Percentiles rank a stretch among this genome's conserved stretches.
These are phyloP conservation scores for Drosophila novamexicana DNA, from an alignment of 1,140 invertebrate species.

Conservation along the genomic window DNA sequence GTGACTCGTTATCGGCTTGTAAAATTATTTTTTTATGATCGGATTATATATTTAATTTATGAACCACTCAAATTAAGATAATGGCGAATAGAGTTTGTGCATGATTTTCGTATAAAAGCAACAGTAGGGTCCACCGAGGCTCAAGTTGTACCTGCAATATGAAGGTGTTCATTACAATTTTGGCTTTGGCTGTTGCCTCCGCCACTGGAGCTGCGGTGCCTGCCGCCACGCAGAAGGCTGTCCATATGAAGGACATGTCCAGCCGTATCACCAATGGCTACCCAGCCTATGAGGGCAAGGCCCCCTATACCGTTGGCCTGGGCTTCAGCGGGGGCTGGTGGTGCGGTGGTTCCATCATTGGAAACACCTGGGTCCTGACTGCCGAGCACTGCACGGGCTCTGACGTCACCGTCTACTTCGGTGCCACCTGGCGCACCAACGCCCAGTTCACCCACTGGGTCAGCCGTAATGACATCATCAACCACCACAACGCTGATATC, in stretches of 20 bases:
- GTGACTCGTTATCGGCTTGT: background rate
- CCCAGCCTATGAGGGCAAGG: conserved; percentile 76
- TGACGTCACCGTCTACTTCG: conserved; percentile 48
- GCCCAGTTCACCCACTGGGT: conserved; percentile 41
- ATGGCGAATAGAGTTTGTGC: background rate
- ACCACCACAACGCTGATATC: conserved; percentile 47
- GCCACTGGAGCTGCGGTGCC: conserved; percentile 26
- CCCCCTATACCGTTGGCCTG: conserved; percentile 85
- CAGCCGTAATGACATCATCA: conserved; percentile 28
- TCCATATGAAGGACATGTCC: conserved; percentile 31
- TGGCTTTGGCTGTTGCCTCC: conserved; percentile 39
- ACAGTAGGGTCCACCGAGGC: background rate
- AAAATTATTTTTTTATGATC: background rate
- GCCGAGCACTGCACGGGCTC: conserved; percentile 59
- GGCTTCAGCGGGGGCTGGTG: conserved; percentile 83
- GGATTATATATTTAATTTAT: background rate
- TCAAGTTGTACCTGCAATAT: conserved; percentile 32
- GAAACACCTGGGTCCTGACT: conserved; percentile 85
- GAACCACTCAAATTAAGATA: too few relatives aligned
- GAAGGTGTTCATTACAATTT: conserved; percentile 44
- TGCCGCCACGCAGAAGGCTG: conserved; percentile 38
- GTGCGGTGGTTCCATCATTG: conserved; percentile 87
- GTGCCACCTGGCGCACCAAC: conserved; percentile 55
- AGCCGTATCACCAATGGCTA: conserved; percentile 69
- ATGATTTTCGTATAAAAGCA: conserved; percentile 16